These are phyloP conservation scores for Siderastrea siderea DNA, from an alignment of 92 coral and sea anemone species.

Conservation along the genomic window DNA sequence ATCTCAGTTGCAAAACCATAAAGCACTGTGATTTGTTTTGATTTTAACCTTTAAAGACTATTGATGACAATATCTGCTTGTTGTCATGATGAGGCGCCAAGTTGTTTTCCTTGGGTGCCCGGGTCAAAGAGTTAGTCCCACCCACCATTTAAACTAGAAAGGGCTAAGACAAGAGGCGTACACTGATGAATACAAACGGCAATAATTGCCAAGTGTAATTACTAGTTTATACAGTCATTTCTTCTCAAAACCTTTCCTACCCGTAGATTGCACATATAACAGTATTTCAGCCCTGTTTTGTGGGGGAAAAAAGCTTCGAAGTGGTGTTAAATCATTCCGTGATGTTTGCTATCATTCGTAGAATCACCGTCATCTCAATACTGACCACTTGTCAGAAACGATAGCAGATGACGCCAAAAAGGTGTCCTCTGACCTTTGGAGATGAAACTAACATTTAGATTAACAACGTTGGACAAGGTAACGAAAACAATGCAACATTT, in stretches of 20 bases:
- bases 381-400: slow-evolving; percentile 58
- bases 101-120: slow-evolving; percentile 45
- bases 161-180: slow-evolving; percentile 60
- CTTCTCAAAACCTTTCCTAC: neutral
- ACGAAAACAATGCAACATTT: slow-evolving; percentile 42
- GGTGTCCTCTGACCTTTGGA: slow-evolving; percentile 54
- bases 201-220: slow-evolving; percentile 28
- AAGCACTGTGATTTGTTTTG: slow-evolving; percentile 42
- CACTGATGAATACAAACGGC: slow-evolving; percentile 19
- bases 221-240: neutral
- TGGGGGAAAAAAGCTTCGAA: neutral
- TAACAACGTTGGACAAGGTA: slow-evolving; percentile 43
- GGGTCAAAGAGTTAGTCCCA: slow-evolving; percentile 58
- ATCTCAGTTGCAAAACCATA: slow-evolving; percentile 22
- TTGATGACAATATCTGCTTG: slow-evolving; percentile 43
- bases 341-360: slow-evolving; percentile 42
- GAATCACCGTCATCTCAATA: slow-evolving; percentile 47
- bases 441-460: slow-evolving; percentile 59
- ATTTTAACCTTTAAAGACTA: slow-evolving; percentile 18
- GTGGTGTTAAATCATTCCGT: slow-evolving; percentile 31
- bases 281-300: neutral
- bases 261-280: neutral
- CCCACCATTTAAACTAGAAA: slow-evolving; percentile 60
- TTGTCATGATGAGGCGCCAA: slow-evolving; percentile 53
- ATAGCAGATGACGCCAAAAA: slow-evolving; percentile 64